Conservation (phyloP, 2,113 vertebrate species). For the Uria lomvia region DNA sequence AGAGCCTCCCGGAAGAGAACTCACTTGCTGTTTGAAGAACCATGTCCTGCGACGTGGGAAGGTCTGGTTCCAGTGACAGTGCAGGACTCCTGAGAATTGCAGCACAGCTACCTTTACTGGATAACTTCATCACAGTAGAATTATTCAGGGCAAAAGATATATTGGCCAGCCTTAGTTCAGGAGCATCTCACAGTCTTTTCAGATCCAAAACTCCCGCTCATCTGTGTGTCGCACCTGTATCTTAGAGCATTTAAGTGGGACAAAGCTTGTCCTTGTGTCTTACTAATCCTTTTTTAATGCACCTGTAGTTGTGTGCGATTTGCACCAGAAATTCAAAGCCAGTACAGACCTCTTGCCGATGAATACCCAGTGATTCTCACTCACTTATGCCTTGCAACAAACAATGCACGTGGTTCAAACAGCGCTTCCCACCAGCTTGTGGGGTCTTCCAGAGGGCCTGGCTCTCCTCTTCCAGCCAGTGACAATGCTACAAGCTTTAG, state of each 20-base stretch:
- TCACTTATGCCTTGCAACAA: neutral
- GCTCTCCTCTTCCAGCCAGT: neutral
- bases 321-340: neutral
- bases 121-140: conserved; percentile 34
- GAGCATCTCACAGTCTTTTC: conserved; percentile 1
- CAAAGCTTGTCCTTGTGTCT: neutral
- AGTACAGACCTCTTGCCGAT: neutral
- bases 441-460: neutral
- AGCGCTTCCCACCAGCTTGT: neutral
- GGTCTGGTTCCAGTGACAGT: conserved; percentile 9
- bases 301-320: neutral
- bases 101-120: conserved; percentile 69
- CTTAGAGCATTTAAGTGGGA: neutral
- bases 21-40: conserved; percentile 6
- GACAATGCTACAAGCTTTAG: neutral
- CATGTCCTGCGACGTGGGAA: neutral
- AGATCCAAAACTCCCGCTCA: neutral
- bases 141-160: conserved; percentile 54
- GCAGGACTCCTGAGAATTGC: conserved; percentile 42
- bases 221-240: neutral
- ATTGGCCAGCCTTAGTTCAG: conserved; percentile 49
- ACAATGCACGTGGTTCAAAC: neutral
- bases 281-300: neutral
- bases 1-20: neutral
- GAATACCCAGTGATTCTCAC: neutral